Conservation (phyloP, 2,113 vertebrate genomes). For the Oncorhynchus tshawytscha region DNA sequence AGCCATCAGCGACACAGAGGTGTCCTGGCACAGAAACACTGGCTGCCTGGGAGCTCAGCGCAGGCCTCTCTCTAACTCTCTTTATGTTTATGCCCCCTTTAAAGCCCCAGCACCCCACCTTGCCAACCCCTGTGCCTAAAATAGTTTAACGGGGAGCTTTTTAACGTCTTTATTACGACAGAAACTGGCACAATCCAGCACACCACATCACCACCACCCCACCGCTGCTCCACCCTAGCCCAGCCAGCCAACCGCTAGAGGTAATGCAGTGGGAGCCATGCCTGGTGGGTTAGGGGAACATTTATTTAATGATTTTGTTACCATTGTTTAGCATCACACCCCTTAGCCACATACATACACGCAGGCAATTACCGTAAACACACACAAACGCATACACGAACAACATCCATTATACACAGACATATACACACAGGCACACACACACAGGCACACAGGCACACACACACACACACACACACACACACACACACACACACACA, state of each 20-base stretch:
- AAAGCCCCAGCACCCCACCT: slow-evolving; percentile 17
- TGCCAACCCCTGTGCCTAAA: slow-evolving; percentile 59
- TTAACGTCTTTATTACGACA: slow-evolving; percentile 68
- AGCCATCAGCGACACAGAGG: slow-evolving; percentile 67
- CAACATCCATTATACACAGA: not conserved
- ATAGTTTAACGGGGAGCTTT: slow-evolving; percentile 71
- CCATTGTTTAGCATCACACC: slow-evolving; percentile 45
- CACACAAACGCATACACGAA: slow-evolving; percentile 19
- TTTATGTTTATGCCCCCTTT: slow-evolving; percentile 11
- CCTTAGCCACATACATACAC: slow-evolving; percentile 29
- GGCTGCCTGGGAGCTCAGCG: slow-evolving; percentile 39
- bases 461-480: not conserved
- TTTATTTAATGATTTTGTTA: slow-evolving; percentile 54
- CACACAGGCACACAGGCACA: not conserved
- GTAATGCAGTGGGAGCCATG: slow-evolving; percentile 28
- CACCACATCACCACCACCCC: slow-evolving; percentile 24
- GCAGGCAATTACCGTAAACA: slow-evolving; percentile 20
- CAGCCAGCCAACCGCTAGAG: slow-evolving; percentile 40
- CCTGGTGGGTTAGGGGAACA: slow-evolving; percentile 38
- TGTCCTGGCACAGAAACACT: slow-evolving; percentile 61
- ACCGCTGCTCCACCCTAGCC: slow-evolving; percentile 26
- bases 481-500: slow-evolving; percentile 13
- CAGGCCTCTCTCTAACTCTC: slow-evolving; percentile 1
- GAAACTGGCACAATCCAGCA: slow-evolving; percentile 49
- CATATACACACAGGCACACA: slow-evolving; percentile 16